phyloP scores from a whole-genome alignment of 2,888 invertebrate genomes.

The Theretra japonica region DNA sequence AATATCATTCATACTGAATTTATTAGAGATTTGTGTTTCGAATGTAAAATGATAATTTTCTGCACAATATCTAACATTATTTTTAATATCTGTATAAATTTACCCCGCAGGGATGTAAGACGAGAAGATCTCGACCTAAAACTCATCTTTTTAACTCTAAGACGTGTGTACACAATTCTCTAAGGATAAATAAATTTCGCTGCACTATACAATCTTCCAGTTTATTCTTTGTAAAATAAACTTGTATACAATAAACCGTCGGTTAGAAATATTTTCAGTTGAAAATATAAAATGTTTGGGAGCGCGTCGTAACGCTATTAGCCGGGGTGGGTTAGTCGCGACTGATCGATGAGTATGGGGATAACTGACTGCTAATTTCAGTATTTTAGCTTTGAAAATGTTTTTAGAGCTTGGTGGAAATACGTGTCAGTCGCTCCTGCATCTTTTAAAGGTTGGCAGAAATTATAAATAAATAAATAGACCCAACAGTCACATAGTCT shows the following conservation, averaged over 20 bases:
- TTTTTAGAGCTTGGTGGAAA: too few species aligned
- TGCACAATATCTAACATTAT: too few species aligned
- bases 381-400: too few species aligned
- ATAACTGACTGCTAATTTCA: neutral
- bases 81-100: neutral
- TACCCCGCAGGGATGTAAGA: slow-evolving; percentile 6
- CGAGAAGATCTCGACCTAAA: neutral
- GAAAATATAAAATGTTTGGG: slow-evolving; percentile 2
- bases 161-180: neutral
- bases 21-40: too few species aligned
- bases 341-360: neutral
- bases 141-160: neutral
- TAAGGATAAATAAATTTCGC: slow-evolving; percentile 1
- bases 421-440: too few species aligned
- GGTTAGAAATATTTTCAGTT: neutral
- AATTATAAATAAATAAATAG: too few species aligned
- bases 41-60: too few species aligned
- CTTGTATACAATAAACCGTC: neutral
- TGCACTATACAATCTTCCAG: neutral
- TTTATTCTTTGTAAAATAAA: slow-evolving; percentile 6
- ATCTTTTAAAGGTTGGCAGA: too few species aligned
- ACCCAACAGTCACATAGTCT: too few species aligned
- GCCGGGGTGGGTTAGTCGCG: neutral
- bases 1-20: too few species aligned
- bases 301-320: neutral